phyloP scores from a whole-genome alignment of 2,113 vertebrate species.

The Scolopax mira region DNA sequence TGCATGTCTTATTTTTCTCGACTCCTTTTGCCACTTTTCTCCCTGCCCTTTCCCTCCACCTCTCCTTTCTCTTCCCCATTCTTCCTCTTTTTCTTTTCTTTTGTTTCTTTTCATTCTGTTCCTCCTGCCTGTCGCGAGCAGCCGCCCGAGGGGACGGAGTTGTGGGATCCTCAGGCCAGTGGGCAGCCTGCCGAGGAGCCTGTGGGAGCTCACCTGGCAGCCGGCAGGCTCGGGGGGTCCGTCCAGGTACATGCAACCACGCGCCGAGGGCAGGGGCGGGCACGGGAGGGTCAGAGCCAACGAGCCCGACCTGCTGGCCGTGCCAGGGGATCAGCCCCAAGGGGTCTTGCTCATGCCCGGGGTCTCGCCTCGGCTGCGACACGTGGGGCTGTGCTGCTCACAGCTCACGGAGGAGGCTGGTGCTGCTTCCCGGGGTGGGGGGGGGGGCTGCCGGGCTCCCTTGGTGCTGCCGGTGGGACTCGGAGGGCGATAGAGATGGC shows the following conservation, averaged over 20 bases:
- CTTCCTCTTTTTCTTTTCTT: slow-evolving; percentile 33
- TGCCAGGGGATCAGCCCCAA: not conserved
- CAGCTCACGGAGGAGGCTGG: rapidly evolving
- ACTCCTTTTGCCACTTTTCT: slow-evolving; percentile 63
- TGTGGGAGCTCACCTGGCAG: slow-evolving; percentile 86
- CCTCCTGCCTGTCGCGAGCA: slow-evolving; percentile 63
- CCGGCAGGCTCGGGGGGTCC: slow-evolving; percentile 89
- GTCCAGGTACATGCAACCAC: slow-evolving; percentile 82
- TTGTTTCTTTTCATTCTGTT: slow-evolving; percentile 67
- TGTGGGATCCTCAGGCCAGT: slow-evolving; percentile 86
- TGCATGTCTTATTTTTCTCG: slow-evolving; percentile 75
- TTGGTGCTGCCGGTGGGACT: not conserved
- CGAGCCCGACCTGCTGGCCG: too few relatives aligned
- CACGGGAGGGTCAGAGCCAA: not conserved
- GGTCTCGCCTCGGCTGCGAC: not conserved
- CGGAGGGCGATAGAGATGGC: rapidly evolving
- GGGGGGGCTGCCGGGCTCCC: not conserved
- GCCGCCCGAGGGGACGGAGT: slow-evolving; percentile 87
- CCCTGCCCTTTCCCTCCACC: not conserved
- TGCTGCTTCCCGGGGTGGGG: not conserved
- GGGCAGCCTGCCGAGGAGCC: slow-evolving; percentile 85
- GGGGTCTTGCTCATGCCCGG: rapidly evolving
- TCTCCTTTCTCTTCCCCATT: slow-evolving; percentile 36
- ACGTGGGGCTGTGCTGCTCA: not conserved
- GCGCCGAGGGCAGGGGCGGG: slow-evolving; percentile 25